Evolutionary conservation across 2,888 invertebrate genomes (phyloP), one percentile per base, ranked within the genome.

Genomic region (Galerucella calmariensis): DNA sequence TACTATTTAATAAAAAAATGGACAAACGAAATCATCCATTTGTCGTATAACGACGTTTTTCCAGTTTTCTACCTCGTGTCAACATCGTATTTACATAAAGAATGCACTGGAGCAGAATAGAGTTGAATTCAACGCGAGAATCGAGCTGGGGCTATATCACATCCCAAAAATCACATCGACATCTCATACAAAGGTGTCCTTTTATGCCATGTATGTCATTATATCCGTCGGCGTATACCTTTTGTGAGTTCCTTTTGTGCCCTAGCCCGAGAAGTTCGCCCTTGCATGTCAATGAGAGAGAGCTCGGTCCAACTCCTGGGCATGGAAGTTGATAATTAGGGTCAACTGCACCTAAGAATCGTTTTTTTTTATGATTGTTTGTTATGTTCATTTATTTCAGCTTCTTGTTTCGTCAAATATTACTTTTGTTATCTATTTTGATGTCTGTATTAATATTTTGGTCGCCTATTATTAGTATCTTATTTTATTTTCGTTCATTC

Each of bases 251-350:
- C 83, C 85, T 85, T 86, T 86, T 86, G 86, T 84, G 83, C 75
- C 75, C 75, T 83, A 81, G 80, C 82, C 83, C 83, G 84, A 85
- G 83, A 82, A 84, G 84, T 82, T 82, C 84, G 83, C 84, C 84
- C 86, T 87, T 86, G 87, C 87, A 87, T 87, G 86, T 83, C 86
- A 87, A 87, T 86, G 85, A 86, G 86, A 86, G 86, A 79, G 78
- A 80, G 83, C 80, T 82, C 78, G 81, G 81, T 80, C 81, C 74
- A 74, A 71, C 74, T 74, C 73, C 74, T 67, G 67, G 62, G 69
- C 72, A 61, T 62, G 27, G 44, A 68, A 14, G 8, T 61, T 53
- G 20, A 41, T 58, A 61, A 44, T 6, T 24, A 8, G 59, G 35
- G 9, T 56, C 69, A 44, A 46, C 59, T 72, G 67, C 72, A 72